Evolutionary conservation across 2,888 invertebrate species (phyloP).

Genomic region (Ornithoptera alexandrae): DNA sequence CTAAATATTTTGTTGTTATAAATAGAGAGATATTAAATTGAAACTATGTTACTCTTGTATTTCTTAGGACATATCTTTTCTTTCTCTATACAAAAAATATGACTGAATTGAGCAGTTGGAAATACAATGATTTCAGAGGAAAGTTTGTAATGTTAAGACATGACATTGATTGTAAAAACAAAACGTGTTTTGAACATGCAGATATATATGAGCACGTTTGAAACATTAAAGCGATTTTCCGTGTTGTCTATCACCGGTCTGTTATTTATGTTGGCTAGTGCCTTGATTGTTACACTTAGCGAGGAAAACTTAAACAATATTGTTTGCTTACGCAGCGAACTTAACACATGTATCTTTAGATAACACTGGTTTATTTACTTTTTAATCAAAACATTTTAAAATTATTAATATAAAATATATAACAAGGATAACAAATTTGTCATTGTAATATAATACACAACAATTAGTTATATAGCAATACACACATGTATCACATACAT

Average conservation of each 20-base stretch:
- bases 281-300: slow-evolving; percentile 14
- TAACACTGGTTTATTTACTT: not conserved
- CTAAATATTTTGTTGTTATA: no score
- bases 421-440: no score
- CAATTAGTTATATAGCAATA: no score
- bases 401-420: no score
- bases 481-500: no score
- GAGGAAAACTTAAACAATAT: slow-evolving; percentile 11
- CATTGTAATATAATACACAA: no score
- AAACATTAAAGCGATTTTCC: slow-evolving; percentile 42
- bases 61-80: no score
- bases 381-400: no score
- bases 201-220: slow-evolving; percentile 44
- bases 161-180: slow-evolving; percentile 25
- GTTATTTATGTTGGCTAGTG: slow-evolving; percentile 28
- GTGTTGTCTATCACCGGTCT: slow-evolving; percentile 42
- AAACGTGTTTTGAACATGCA: slow-evolving; percentile 33
- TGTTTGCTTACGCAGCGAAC: not conserved
- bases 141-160: slow-evolving; percentile 1
- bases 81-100: not conserved
- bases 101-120: slow-evolving; percentile 11
- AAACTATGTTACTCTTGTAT: no score
- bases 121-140: not conserved
- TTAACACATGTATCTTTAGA: not conserved
- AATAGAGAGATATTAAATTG: no score